phyloP scores from a whole-genome alignment of 2,797 vertebrate species.

The Silurus aristotelis region DNA sequence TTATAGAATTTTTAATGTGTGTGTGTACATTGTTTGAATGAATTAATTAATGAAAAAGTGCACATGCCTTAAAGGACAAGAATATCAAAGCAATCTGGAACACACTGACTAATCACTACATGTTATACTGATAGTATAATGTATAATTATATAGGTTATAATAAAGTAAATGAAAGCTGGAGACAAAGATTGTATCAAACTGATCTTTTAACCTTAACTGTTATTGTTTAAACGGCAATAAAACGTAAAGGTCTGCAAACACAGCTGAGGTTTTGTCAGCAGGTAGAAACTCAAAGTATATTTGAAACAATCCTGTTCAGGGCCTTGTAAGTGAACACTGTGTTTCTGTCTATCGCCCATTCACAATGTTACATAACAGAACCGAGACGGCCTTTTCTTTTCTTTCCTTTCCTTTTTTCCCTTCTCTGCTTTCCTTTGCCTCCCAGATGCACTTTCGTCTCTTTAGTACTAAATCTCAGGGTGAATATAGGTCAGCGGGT shows the following conservation, averaged over 20 bases:
- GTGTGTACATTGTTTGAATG: not conserved
- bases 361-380: conserved; percentile 81
- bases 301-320: conserved; percentile 53
- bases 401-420: not conserved
- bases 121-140: not conserved
- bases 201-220: not conserved
- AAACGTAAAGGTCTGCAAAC: not conserved
- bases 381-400: conserved; percentile 66
- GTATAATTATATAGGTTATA: not conserved
- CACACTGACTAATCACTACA: not conserved
- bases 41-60: not conserved
- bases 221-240: not conserved
- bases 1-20: too few species aligned
- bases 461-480: conserved; percentile 68
- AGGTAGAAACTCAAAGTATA: conserved; percentile 22
- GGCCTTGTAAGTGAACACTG: conserved; percentile 65
- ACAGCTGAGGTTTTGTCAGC: not conserved
- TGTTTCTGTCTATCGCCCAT: conserved; percentile 62
- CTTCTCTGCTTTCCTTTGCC: conserved; percentile 63
- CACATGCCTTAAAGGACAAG: not conserved
- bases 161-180: not conserved
- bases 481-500: conserved; percentile 81
- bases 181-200: not conserved
- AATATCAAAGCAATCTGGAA: not conserved
- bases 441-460: conserved; percentile 76